phyloP scores from a whole-genome alignment of 1,140 invertebrate species.

The Nixonia krombeini region DNA sequence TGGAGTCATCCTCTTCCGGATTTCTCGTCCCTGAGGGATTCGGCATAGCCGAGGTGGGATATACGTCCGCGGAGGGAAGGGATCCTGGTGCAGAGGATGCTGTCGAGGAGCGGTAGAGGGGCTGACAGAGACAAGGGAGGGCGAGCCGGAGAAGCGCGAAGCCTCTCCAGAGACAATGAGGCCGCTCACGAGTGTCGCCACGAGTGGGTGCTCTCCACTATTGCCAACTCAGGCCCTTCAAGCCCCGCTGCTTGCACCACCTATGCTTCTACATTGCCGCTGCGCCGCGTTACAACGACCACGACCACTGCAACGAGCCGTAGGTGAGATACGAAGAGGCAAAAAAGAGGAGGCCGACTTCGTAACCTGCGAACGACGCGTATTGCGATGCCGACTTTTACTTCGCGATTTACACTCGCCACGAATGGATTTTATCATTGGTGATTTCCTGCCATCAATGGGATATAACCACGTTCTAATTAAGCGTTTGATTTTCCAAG shows the following conservation, averaged over 20 bases:
- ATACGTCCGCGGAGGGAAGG: conserved; percentile 31
- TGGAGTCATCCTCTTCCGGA: conserved; percentile 37
- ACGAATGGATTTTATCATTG: no score
- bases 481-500: no score
- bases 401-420: conserved; percentile 5
- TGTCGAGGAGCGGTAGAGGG: conserved; percentile 15
- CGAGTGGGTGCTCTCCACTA: conserved; percentile 70
- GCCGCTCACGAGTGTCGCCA: conserved; percentile 71
- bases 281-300: conserved; percentile 52
- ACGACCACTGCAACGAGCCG: conserved; percentile 18
- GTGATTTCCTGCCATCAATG: no score
- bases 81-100: conserved; percentile 33
- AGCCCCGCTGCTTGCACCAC: conserved; percentile 56
- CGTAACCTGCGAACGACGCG: conserved; percentile 38
- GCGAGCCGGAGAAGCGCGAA: conserved; percentile 54
- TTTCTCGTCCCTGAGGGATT: conserved; percentile 30
- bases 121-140: conserved; percentile 16
- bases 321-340: conserved; percentile 30
- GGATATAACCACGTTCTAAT: no score
- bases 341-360: conserved; percentile 39
- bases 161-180: conserved; percentile 71
- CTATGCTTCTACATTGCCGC: conserved; percentile 51
- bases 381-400: conserved; percentile 29
- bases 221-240: conserved; percentile 72
- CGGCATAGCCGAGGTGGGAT: conserved; percentile 47